These are phyloP conservation scores for Heteractis magnifica DNA, from an alignment of 92 coral and sea anemone genomes.

Conservation along the genomic window DNA sequence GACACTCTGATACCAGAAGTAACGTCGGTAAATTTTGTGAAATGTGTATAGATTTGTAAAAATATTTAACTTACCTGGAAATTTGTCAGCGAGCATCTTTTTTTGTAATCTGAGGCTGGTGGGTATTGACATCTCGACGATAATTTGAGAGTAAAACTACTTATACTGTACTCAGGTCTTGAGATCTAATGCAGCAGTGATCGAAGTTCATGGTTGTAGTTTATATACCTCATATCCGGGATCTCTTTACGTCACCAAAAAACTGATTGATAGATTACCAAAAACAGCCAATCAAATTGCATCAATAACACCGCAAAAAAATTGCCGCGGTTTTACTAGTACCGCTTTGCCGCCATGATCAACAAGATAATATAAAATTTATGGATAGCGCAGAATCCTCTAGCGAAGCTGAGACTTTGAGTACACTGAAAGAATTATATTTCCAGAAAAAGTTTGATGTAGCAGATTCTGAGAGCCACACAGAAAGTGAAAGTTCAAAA, in stretches of 20 bases:
- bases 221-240: neutral
- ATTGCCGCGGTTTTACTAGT: neutral
- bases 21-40: too few species aligned
- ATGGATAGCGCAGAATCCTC: neutral
- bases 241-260: neutral
- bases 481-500: neutral
- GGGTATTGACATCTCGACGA: neutral
- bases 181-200: neutral
- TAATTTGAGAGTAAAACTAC: neutral
- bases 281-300: neutral
- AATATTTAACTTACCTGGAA: conserved; percentile 23
- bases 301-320: neutral
- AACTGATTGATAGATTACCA: neutral
- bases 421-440: neutral
- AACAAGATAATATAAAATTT: neutral
- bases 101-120: conserved; percentile 26
- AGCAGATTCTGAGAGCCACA: neutral
- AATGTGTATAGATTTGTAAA: neutral
- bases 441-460: neutral
- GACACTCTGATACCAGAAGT: too few species aligned
- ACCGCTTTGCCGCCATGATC: neutral
- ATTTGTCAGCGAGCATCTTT: conserved; percentile 27
- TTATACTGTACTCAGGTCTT: neutral
- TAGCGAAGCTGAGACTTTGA: neutral
- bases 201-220: neutral